Evolutionary conservation across 2,113 vertebrate species (phyloP), one percentile per base, ranked within the genome.

Genomic region (Saccopteryx bilineata): DNA sequence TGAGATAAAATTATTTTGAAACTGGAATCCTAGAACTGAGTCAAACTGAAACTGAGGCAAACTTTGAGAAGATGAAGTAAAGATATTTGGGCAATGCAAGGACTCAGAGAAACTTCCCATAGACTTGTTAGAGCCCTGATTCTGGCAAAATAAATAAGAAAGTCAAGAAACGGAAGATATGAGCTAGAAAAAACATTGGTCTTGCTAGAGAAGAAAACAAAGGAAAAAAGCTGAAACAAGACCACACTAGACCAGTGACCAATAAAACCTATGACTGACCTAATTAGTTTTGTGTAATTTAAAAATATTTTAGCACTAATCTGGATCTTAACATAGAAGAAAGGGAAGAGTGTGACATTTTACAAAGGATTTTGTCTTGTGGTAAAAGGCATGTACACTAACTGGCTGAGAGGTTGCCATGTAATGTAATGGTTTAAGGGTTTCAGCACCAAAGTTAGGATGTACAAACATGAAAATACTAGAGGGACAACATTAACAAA

Each of bases 251-350:
- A 23, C 14, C 52, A 83, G 65, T 21, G 58, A 21, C 8, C 31
- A 46, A 13, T 68, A 28, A 56, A 69, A 39, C 12, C 50, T 28
- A 39, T 1, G 19, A 46, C 5, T 21, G 4, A 60, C 48, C 17
- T 46, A 56, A 82, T 61, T 78, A 48, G 24, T 95, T 94, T 86
- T 58, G 17, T 8, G 19, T 76, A 85, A 68, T 39, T 72, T 85
- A 52, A 84, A 91, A 76, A 61, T 78, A 89, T 82, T 90, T 90
- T 60, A 88, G 15, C 9, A 19, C 33, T 52, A 54, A 12, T 76
- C 10, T 87, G 5, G 28, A 91, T 81, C 9, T 81, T 61, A 54
- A 50, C 23, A 50, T 5, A 24, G 26, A 92, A 85, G n/a, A 39
- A 87, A 5, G 13, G 11, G 2, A 78, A 80, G n/a, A 68, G 80